Base-by-base conservation (phyloP, 2,888 invertebrate genomes). In the Spatulosminthurus flaviceps region DNA sequence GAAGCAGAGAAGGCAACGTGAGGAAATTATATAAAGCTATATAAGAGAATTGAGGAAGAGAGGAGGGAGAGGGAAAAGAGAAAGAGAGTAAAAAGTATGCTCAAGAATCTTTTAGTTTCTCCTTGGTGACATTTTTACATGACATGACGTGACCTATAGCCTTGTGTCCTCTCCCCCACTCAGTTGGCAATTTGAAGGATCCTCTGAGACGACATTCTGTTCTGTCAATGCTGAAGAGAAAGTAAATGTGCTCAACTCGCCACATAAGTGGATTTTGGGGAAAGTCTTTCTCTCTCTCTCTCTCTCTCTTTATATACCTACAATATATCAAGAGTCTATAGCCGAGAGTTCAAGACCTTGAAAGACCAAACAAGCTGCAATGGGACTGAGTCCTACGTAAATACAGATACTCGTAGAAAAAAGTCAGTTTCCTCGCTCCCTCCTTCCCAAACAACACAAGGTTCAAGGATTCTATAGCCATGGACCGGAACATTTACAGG, bases 221-320 rank as follows among this genome's bases (percentile, higher is more conserved):
- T 75, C 75, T 42, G 66, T 75, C 66, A 66, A 66, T 24, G 22
- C 64, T 64, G 1, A 64, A 29, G 51, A 67, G 42, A 29, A 76
- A 29, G 34, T 64, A 79, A 79, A 79, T 76, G 76, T 76, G 76
- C 72, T 79, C 79, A 79, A 79, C 79, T 76, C 77, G 66, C 79
- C 79, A 79, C 76, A 70, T 79, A 79, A 79, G 79, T 79, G 79
- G 79, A 79, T 79, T 79, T 78, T 66, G n/a, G 71, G 64, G n/a
- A 41, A 34, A 34, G 34, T 4, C 34, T 34, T 4, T 34, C 4
- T 34, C 70, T 79, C 79, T 41, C 42, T 28, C 60, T 26, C 22
- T 42, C 51, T 72, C 61, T 11, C 0, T 13, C 0, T 28, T 7
- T 24, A 61, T 24, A n/a, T n/a, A n/a, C n/a, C n/a, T n/a, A n/a